phyloP scores from a whole-genome alignment of 1,140 invertebrate species.

The Brachionus asplanchnoidis region DNA sequence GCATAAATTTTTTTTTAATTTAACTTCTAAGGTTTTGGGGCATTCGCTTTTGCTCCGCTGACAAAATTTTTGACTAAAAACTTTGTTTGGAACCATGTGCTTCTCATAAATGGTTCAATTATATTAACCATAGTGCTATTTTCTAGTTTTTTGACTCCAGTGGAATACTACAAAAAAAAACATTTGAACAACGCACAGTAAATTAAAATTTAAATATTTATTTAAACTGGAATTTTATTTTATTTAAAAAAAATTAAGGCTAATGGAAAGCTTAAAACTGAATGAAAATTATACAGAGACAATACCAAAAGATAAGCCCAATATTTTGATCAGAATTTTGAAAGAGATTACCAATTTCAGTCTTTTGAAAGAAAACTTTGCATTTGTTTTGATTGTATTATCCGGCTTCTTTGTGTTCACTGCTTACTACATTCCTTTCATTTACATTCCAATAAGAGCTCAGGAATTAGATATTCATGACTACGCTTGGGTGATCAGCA shows the following conservation, averaged over 20 bases:
- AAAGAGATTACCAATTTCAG: slow-evolving; percentile 77
- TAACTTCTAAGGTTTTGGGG: slow-evolving; percentile 49
- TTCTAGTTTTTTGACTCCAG: not conserved
- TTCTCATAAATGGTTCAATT: not conserved
- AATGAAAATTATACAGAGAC: not conserved
- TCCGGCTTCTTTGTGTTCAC: slow-evolving; percentile 93
- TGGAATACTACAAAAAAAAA: slow-evolving; percentile 11
- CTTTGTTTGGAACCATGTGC: slow-evolving; percentile 49
- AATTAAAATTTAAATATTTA: not conserved
- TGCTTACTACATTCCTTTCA: slow-evolving; percentile 88
- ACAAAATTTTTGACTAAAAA: slow-evolving; percentile 47
- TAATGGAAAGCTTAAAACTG: not conserved
- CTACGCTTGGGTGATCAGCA: slow-evolving; percentile 56
- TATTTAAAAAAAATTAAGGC: not conserved
- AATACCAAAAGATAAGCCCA: not conserved
- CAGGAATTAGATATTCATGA: slow-evolving; percentile 42
- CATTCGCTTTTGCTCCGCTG: slow-evolving; percentile 51
- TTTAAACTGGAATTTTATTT: not conserved
- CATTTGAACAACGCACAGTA: not conserved
- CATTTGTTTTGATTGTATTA: slow-evolving; percentile 83
- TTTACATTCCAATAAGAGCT: slow-evolving; percentile 65
- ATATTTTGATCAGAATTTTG: slow-evolving; percentile 56
- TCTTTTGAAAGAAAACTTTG: slow-evolving; percentile 69
- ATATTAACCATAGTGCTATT: not conserved
- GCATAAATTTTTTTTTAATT: not conserved